Base-by-base conservation (phyloP, 2,888 invertebrate genomes). In the Cosmia pyralina region DNA sequence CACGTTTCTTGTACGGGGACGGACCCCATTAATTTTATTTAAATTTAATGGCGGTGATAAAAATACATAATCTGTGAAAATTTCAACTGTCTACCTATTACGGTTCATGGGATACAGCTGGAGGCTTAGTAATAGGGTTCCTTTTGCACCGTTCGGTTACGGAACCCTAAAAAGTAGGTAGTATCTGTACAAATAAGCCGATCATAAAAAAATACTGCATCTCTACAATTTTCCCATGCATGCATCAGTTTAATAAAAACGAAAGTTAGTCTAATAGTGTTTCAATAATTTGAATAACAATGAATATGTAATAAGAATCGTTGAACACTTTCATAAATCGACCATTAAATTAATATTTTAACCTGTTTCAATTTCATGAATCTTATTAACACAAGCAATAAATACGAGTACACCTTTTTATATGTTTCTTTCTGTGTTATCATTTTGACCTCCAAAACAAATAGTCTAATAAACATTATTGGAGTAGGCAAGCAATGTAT, bases 191-290 rank as follows among this genome's bases (percentile, higher is more conserved):
- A 48, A 28, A 69, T 22, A 68, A 41, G 17, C 28, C 34, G 41
- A 19, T 48, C 34, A 44, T 53, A 50, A 75, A 77, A n/a, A 69
- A 77, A n/a, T 41, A 50, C 44, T n/a, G 7, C 50, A 17, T 72
- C 81, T 75, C 72, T 59, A 81, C 66, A 82, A 62, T 75, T 60
- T 87, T 86, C 85, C 65, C 64, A 73, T 65, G 72, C 41, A 70
- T 77, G 60, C 15, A 57, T 62, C 75, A 84, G 75, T 79, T 83
- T 85, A 81, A 90, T 88, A 88, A 88, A n/a, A 90, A 88, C 83
- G 87, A 90, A 90, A 90, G 89, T 92, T 93, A 92, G 92, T 92
- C 89, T 89, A 92, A 91, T 92, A 92, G 91, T 88, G 59, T 81
- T 82, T 72, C 69, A 84, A 82, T 88, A 81, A 89, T 89, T 88